A percentile compares a stretch with the other conserved stretches of the same genome.
phyloP scores from a whole-genome alignment of 2,888 invertebrate genomes.

The Apotomis turbidana region DNA sequence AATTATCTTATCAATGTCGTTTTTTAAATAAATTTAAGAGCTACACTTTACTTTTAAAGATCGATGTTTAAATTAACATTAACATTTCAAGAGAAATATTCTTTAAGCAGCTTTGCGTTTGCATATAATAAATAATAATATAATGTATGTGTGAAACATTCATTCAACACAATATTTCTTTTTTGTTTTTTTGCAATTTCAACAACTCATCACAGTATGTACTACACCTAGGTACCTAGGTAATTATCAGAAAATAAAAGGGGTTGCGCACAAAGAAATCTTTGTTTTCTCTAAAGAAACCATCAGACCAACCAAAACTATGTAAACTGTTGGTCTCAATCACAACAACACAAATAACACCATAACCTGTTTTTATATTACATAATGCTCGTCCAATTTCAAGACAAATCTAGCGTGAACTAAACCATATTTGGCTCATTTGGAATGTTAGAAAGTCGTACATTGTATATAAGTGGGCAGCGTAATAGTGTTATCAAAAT shows the following conservation, averaged over 20 bases:
- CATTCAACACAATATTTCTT: too few relatives aligned
- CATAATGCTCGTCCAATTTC: constrained; percentile 13
- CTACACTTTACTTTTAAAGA: too few relatives aligned
- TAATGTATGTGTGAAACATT: too few relatives aligned
- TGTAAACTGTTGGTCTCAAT: neutral
- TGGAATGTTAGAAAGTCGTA: constrained; percentile 34
- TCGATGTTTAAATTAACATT: too few relatives aligned
- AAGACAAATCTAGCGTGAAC: constrained; percentile 20
- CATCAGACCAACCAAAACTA: neutral
- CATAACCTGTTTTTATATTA: neutral
- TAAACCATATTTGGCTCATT: constrained; percentile 30
- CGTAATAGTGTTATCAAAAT: constrained; percentile 36
- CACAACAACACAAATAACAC: neutral
- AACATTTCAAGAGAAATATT: too few relatives aligned
- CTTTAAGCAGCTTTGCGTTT: too few relatives aligned
- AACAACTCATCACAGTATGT: too few relatives aligned
- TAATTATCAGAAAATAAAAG: too few relatives aligned
- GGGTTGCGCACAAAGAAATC: neutral
- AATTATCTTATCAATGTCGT: neutral
- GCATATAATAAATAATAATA: too few relatives aligned
- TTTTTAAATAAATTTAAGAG: neutral
- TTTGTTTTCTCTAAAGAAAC: neutral
- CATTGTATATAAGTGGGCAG: constrained; percentile 19
- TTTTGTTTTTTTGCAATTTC: too few relatives aligned
- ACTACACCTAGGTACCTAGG: too few relatives aligned